Evolutionary conservation across 2,797 vertebrate species (phyloP).

Genomic region (Apodemus agrarius): DNA sequence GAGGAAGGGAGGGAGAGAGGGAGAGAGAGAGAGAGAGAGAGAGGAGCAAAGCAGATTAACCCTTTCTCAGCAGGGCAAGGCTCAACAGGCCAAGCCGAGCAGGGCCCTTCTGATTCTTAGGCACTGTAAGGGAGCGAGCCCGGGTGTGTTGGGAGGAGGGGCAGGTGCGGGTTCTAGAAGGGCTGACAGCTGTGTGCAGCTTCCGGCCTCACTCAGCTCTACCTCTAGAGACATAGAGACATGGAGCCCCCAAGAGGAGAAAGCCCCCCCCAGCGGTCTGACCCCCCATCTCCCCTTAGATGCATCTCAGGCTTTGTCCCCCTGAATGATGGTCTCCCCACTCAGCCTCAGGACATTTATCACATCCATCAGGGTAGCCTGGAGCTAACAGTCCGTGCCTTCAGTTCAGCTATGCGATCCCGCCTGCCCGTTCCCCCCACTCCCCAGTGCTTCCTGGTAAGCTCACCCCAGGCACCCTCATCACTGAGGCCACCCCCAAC

Average conservation of each 20-base stretch:
- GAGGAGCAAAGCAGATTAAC: constrained; percentile 11
- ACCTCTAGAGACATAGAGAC: constrained; percentile 35
- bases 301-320: not conserved
- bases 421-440: not conserved
- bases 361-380: no score
- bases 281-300: not conserved
- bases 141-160: not conserved
- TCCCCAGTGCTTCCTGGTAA: not conserved
- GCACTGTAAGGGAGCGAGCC: not conserved
- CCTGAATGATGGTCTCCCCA: not conserved
- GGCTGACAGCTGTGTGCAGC: not conserved
- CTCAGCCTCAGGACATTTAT: no score
- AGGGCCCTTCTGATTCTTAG: not conserved
- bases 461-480: not conserved
- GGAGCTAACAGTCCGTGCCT: not conserved
- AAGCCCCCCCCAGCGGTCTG: not conserved
- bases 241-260: constrained; percentile 8
- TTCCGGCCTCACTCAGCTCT: constrained; percentile 16
- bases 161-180: constrained; percentile 14
- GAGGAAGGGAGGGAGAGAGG: accelerated
- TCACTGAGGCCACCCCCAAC: not conserved
- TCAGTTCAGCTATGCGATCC: not conserved
- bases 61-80: constrained; percentile 15
- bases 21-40: accelerated
- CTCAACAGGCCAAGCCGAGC: not conserved